Evolutionary conservation across 2,888 invertebrate genomes (phyloP).

Genomic region (Pristionchus mayeri): DNA sequence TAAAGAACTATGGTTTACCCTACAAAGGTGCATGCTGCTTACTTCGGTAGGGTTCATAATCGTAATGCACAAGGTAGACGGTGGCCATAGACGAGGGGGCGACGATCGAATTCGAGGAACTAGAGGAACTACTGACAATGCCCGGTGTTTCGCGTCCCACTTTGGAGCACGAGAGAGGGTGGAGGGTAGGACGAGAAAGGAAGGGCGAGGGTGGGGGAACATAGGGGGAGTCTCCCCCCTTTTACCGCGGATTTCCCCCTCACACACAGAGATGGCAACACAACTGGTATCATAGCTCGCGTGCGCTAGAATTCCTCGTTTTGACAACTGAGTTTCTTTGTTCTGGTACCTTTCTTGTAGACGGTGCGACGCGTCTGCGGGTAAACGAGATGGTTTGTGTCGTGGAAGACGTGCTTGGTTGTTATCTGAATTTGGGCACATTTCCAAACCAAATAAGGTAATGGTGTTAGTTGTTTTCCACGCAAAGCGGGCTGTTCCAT

Average conservation of each 20-base stretch:
- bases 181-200: conserved; percentile 27
- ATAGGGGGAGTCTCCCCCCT: neutral
- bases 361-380: conserved; percentile 62
- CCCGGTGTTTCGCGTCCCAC: conserved; percentile 20
- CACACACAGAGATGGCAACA: conserved; percentile 15
- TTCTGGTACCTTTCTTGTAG: conserved; percentile 51
- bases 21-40: no score
- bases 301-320: neutral
- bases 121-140: conserved; percentile 45
- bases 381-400: conserved; percentile 58
- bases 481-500: no score
- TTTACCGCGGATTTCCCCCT: conserved; percentile 14
- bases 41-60: conserved; percentile 11
- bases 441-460: no score
- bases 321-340: neutral
- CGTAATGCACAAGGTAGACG: conserved; percentile 5
- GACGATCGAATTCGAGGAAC: neutral
- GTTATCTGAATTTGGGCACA: conserved; percentile 58
- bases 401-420: conserved; percentile 60
- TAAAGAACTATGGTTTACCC: no score
- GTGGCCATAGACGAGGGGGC: conserved; percentile 4
- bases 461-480: no score
- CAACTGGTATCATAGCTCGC: conserved; percentile 26
- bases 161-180: conserved; percentile 36
- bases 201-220: neutral